Base-by-base conservation (phyloP, 2,113 vertebrate species). In the Leptobrachium ailaonicum region DNA sequence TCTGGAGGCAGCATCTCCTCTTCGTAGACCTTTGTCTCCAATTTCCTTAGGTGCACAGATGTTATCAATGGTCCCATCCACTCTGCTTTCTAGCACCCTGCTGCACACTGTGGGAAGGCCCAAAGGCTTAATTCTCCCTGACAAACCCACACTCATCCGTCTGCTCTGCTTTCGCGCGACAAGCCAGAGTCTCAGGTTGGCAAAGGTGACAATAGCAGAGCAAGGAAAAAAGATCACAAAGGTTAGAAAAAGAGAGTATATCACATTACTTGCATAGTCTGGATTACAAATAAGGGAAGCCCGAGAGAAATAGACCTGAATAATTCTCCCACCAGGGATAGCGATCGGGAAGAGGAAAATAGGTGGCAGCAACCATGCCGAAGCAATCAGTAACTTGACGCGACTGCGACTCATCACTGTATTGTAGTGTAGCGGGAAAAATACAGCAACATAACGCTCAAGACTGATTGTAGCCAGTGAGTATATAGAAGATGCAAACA, bases 221-320 rank as follows among this genome's bases (percentile, higher is more conserved):
- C 93, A 93, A 0, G 94, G 94, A 80, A 93, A 95, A 84, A 95
- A 95, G 66, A 95, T 93, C 9, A 93, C 67, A 14, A 86, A 87
- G 0, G 90, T 92, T 77, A 95, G 79, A 45, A 88, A 82, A 0
- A 94, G 81, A 11, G 93, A 92, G 86, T 95, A 95, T 1, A 67
- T 62, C 0, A 89, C 83, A 47, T 95, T 95, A 10, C 90, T 94
- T 32, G 91, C 92, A 80, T 95, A 95, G 71, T 91, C 87, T 1
- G 93, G 93, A 13, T 95, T 95, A 82, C 94, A 95, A 41, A 94
- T 92, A 77, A 95, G 87, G 0, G 94, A 95, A 0, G 93, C 92
- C 0, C 85, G 86, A 2, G 94, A 95, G 74, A 95, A 95, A 66
- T 92, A 89, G 2, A 95, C 94, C 69, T 90, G 82, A 8, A 82